These are phyloP conservation scores for Sminthopsis crassicaudata DNA, from an alignment of 2,113 vertebrate species.

Conservation along the genomic window DNA sequence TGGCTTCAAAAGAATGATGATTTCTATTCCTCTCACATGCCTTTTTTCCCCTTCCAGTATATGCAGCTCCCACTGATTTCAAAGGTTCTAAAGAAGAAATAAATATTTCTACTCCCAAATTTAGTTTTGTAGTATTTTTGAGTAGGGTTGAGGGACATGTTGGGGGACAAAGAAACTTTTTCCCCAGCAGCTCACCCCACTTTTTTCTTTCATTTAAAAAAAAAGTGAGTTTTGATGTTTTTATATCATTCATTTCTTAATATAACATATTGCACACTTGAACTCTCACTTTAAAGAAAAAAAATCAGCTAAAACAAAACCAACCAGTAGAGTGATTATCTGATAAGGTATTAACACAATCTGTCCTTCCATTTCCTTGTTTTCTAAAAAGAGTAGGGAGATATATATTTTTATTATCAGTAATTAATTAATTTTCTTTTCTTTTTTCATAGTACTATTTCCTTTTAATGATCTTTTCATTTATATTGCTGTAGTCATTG, in stretches of 20 bases:
- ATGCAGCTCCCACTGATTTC: conserved; percentile 8
- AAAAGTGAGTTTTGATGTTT: not conserved
- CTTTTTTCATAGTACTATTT: not conserved
- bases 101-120: not conserved
- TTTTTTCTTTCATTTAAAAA: not conserved
- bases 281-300: not conserved
- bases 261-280: not conserved
- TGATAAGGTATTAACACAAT: not conserved
- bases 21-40: conserved; percentile 27
- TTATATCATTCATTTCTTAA: not conserved
- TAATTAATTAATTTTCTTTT: not conserved
- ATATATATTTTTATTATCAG: not conserved
- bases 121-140: not conserved
- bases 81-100: not conserved
- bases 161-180: not conserved
- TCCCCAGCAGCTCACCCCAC: not conserved
- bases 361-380: not conserved
- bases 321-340: not conserved
- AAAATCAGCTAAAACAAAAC: not conserved
- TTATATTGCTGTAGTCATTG: not conserved
- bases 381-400: not conserved
- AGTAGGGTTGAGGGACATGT: not conserved
- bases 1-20: not conserved
- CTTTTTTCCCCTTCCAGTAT: not conserved
- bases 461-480: not conserved